Conservation (phyloP, 2,888 invertebrate species). For the Pristionchus exspectatus region DNA sequence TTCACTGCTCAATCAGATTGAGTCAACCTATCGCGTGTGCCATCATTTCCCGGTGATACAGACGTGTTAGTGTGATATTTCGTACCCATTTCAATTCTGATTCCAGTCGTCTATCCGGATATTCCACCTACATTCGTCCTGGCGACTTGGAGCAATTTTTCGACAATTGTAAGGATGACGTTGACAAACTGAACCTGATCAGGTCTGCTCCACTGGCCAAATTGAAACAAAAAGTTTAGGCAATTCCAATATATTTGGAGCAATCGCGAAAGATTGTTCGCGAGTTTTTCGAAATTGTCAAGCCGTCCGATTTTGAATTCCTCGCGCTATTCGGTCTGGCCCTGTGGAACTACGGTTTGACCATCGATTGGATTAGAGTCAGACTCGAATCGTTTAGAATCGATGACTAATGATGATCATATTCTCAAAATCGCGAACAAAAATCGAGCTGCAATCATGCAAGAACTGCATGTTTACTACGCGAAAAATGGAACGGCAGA, state of each 20-base stretch:
- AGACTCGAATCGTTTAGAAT: not conserved
- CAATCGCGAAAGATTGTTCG: not conserved
- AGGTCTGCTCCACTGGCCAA: not conserved
- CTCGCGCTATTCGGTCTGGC: not conserved
- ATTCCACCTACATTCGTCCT: not conserved
- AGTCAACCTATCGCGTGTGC: not conserved
- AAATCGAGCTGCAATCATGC: not conserved
- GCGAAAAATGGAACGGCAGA: not conserved
- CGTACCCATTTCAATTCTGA: not conserved
- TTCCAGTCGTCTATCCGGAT: not conserved
- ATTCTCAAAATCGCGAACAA: not conserved
- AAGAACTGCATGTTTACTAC: conserved; percentile 1
- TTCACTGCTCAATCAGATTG: not conserved
- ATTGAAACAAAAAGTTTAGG: not conserved
- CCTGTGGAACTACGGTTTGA: not conserved
- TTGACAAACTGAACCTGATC: not conserved
- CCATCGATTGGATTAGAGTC: not conserved
- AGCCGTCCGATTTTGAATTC: not conserved
- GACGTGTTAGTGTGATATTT: not conserved
- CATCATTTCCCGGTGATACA: not conserved
- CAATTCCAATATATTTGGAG: not conserved
- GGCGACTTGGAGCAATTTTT: not conserved
- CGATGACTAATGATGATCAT: not conserved
- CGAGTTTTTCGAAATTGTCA: not conserved
- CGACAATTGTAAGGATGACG: not conserved